phyloP scores from a whole-genome alignment of 1,140 invertebrate species.

The Atta texana region DNA sequence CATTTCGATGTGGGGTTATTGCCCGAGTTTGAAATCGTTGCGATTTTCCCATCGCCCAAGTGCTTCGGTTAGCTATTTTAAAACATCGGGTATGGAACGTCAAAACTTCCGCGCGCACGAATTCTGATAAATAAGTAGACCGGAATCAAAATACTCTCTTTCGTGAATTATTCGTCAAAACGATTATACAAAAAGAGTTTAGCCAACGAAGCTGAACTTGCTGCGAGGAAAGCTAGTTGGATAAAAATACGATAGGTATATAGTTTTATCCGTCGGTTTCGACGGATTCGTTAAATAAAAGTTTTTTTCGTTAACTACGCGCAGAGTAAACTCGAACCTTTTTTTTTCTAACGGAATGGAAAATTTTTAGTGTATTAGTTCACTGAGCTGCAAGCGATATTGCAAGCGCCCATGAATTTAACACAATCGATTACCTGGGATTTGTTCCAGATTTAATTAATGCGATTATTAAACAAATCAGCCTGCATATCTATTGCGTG shows the following conservation, averaged over 20 bases:
- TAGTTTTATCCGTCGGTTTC: neutral
- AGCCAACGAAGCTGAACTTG: conserved; percentile 1
- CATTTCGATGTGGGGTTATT: conserved; percentile 53
- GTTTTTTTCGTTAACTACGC: conserved; percentile 23
- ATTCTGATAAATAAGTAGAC: conserved; percentile 35
- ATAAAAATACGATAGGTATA: conserved; percentile 11
- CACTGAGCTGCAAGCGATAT: conserved; percentile 25
- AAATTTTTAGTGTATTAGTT: conserved; percentile 48
- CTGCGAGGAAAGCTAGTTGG: conserved; percentile 10
- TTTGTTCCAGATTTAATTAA: conserved; percentile 26
- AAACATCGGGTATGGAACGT: neutral
- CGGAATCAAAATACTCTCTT: conserved; percentile 22
- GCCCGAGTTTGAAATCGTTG: conserved; percentile 50
- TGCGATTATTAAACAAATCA: conserved; percentile 35
- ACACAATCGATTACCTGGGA: neutral
- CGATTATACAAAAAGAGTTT: conserved; percentile 20
- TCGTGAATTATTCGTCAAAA: conserved; percentile 8
- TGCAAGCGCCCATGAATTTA: neutral
- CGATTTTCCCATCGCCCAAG: conserved; percentile 45
- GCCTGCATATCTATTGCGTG: neutral
- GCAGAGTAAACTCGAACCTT: conserved; percentile 24
- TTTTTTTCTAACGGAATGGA: conserved; percentile 5
- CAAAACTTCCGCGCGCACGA: neutral
- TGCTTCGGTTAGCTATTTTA: conserved; percentile 29
- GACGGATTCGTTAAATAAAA: conserved; percentile 50